phyloP scores from a whole-genome alignment of 2,888 invertebrate species.

The Hetaerina titia region DNA sequence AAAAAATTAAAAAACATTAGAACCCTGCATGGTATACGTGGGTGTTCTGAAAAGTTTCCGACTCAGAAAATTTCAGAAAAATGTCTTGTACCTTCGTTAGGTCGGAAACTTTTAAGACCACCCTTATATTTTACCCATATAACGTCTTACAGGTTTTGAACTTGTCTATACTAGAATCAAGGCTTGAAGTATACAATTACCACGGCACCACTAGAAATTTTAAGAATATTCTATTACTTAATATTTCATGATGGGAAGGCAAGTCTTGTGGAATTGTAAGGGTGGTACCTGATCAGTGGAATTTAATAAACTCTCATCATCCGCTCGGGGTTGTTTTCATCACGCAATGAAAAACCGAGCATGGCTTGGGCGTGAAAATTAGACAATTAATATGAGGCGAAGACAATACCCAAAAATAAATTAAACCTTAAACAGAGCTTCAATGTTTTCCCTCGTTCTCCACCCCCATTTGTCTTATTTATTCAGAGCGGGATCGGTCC shows the following conservation, averaged over 20 bases:
- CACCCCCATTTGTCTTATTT: not conserved
- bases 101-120: too few relatives aligned
- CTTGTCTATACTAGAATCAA: too few relatives aligned
- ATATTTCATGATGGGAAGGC: not conserved
- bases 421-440: not conserved
- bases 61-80: too few relatives aligned
- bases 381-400: not conserved
- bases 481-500: not conserved
- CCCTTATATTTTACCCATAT: too few relatives aligned
- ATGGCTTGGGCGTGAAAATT: conserved; percentile 44
- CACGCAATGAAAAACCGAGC: not conserved
- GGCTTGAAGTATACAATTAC: too few relatives aligned
- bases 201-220: not conserved
- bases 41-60: too few relatives aligned
- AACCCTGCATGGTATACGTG: too few relatives aligned
- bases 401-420: not conserved
- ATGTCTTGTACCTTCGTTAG: too few relatives aligned
- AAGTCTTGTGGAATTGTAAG: not conserved
- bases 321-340: not conserved
- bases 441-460: not conserved
- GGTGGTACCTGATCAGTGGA: not conserved
- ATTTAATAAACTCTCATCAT: not conserved
- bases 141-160: too few relatives aligned
- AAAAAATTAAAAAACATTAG: too few relatives aligned
- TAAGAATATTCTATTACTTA: not conserved